Evolutionary conservation across 2,113 vertebrate genomes (phyloP).

Genomic region (Podilymbus podiceps): DNA sequence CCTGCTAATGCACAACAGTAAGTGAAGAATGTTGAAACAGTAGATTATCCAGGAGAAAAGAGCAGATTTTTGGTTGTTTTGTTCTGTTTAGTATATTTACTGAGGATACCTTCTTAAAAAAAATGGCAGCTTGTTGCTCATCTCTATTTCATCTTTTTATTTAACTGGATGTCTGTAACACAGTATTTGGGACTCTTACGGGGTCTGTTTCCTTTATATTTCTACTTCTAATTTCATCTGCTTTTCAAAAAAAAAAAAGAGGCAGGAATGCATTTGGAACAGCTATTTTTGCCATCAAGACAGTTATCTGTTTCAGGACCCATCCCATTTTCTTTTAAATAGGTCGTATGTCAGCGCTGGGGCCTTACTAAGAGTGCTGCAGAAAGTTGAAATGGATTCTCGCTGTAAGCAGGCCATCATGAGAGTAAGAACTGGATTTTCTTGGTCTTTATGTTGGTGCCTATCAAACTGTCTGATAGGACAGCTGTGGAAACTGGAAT

Average conservation of each 20-base stretch:
- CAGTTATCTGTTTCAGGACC: background rate
- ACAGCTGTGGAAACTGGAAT: background rate
- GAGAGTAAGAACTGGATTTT: slow-evolving; percentile 68
- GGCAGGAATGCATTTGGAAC: background rate
- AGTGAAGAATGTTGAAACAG: background rate
- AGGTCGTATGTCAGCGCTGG: slow-evolving; percentile 73
- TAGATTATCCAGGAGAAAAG: background rate
- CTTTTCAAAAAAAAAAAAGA: background rate
- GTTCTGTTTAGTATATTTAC: background rate
- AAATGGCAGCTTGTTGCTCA: background rate
- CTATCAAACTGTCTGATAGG: background rate
- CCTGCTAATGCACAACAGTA: slow-evolving; percentile 46
- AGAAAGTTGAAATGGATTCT: slow-evolving; percentile 79
- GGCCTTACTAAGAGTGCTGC: slow-evolving; percentile 78
- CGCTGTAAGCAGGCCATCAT: slow-evolving; percentile 79
- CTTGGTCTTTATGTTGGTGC: background rate
- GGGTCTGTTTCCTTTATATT: background rate
- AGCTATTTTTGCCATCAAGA: background rate
- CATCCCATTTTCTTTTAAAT: background rate
- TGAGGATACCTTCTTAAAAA: background rate
- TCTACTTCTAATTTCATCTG: background rate
- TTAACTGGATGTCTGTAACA: background rate
- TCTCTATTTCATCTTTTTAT: background rate
- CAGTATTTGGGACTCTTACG: background rate
- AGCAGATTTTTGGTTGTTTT: background rate